Evolutionary conservation across 2,113 vertebrate species (phyloP).

Genomic region (Clinocottus analis): DNA sequence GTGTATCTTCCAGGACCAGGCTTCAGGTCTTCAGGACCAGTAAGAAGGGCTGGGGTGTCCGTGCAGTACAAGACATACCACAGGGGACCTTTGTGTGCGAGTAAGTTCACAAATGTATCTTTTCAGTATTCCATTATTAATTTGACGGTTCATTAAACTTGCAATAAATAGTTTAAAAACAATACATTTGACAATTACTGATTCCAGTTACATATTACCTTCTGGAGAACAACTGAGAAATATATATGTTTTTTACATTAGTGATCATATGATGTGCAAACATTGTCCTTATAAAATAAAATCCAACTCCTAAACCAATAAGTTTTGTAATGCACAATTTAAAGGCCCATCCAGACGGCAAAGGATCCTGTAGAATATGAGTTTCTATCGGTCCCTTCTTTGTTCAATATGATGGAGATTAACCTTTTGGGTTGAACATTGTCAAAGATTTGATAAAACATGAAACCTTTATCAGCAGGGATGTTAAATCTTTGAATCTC

Average conservation of each 20-base stretch:
- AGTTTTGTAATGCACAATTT: too few relatives aligned
- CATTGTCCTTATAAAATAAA: too few relatives aligned
- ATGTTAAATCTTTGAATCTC: constrained; percentile 21
- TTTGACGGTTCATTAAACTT: background rate
- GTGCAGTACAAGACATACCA: constrained; percentile 92
- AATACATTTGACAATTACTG: too few relatives aligned
- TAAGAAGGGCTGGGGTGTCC: constrained; percentile 96
- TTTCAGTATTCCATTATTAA: background rate
- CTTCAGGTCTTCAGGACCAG: constrained; percentile 94
- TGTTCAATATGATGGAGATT: too few relatives aligned
- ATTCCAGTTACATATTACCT: background rate
- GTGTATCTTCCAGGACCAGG: constrained; percentile 82
- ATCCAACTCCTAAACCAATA: background rate
- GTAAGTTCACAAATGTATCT: constrained; percentile 82
- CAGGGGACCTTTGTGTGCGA: constrained; percentile 96
- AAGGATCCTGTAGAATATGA: background rate
- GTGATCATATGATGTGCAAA: background rate
- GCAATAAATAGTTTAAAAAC: background rate
- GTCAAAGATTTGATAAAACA: background rate
- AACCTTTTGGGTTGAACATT: constrained; percentile 7
- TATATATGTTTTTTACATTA: background rate
- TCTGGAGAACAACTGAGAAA: background rate
- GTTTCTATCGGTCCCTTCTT: background rate
- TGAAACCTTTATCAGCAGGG: background rate
- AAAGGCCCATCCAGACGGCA: background rate